Evolutionary conservation across 2,797 vertebrate genomes (phyloP), one percentile per base, ranked within the genome.

Genomic region (Dallia pectoralis): DNA sequence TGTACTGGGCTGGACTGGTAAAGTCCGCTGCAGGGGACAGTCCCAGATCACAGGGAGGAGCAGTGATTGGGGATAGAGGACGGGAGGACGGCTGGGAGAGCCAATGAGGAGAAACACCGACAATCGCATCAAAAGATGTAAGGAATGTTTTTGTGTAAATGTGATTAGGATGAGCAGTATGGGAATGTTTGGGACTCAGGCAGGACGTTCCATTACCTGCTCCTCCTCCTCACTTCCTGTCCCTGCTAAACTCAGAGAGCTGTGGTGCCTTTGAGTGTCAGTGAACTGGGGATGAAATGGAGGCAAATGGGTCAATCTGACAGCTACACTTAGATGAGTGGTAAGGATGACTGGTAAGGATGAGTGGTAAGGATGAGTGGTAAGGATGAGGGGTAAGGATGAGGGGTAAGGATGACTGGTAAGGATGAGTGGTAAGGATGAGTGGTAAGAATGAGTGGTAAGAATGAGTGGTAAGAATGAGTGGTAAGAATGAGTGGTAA

Each of bases 201-300:
- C 68, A 70, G 27, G 18, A 32, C 27, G 63, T 33, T 11, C 81
- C 77, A 73, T 86, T 86, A 90, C 91, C 90, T 93, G 91, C 81
- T 93, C 90, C 81, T 94, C 93, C 86, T 94, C 93, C 86, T 92
- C 90, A 82, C 91, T 90, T 76, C 91, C 88, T 73, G 91, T 92
- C 85, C 91, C 92, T 81, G 82, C 88, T 89, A 92, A 90, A 88
- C 87, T 91, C 84, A 94, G 88, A 85, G 85, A 89, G 88, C 91
- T 90, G 77, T 76, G 87, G 78, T 91, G 87, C 80, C 86, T 90
- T 77, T 88, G 84, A 81, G 87, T 79, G 71, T 89, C 90, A 77
- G 86, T 89, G 85, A 86, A 86, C 91, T 89, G 80, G 69, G 77
- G 84, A 77, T 84, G 79, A 84, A 85, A 32, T 7, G 19, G 6